Conservation (phyloP, 2,113 vertebrate genomes). For the Apaloderma vittatum region DNA sequence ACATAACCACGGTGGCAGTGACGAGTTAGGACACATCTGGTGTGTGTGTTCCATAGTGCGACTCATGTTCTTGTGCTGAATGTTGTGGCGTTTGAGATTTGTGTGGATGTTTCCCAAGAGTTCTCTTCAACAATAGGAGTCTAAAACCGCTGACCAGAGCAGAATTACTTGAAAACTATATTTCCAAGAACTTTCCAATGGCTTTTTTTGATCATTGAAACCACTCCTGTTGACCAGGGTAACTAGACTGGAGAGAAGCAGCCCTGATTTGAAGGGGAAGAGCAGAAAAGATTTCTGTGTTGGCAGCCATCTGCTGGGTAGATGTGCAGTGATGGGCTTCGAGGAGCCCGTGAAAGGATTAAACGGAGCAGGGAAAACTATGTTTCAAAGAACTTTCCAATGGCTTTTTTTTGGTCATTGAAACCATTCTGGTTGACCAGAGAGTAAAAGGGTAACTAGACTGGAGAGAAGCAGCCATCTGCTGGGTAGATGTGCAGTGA, state of each 20-base stretch:
- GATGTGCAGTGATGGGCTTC: neutral
- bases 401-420: neutral
- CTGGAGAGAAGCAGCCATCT: neutral
- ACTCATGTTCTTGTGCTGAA: neutral
- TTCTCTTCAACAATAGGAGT: neutral
- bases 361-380: neutral
- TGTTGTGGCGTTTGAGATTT: neutral
- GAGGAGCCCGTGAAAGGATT: neutral
- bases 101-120: neutral
- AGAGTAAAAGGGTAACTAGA: neutral
- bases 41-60: neutral
- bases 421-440: neutral
- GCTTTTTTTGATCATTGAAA: neutral
- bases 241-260: neutral
- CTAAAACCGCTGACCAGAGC: neutral
- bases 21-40: neutral
- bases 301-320: neutral
- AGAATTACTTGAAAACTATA: neutral
- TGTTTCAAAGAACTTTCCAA: neutral
- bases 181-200: neutral
- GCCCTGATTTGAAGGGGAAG: neutral
- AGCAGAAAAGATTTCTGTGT: neutral
- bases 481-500: neutral
- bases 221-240: neutral
- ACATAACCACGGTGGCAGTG: accelerated